phyloP scores from a whole-genome alignment of 2,113 vertebrate genomes.

The Anoplopoma fimbria region DNA sequence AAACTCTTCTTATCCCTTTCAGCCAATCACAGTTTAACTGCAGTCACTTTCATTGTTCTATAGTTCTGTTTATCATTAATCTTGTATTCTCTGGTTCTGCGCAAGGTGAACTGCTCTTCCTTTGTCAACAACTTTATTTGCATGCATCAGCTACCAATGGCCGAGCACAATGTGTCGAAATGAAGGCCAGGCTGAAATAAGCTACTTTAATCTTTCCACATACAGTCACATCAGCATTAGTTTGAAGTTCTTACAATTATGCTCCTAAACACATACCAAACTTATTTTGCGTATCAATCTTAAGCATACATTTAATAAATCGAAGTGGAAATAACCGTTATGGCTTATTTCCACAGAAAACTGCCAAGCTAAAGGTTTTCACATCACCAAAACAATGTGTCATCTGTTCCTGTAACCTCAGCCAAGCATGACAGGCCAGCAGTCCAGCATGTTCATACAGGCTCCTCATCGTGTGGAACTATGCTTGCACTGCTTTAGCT shows the following conservation, averaged over 20 bases:
- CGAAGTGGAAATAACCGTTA: background rate
- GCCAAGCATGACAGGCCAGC: too few species aligned
- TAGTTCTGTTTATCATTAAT: background rate
- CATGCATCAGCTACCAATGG: background rate
- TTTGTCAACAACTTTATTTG: background rate
- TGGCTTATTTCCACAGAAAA: background rate
- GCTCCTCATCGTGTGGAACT: conserved; percentile 6
- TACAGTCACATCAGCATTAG: background rate
- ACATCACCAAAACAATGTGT: too few species aligned
- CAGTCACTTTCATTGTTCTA: background rate
- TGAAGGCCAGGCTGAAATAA: background rate
- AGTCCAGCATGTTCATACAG: background rate
- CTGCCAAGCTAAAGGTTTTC: background rate
- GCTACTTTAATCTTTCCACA: background rate
- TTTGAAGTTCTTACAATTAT: background rate
- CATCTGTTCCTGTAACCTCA: too few species aligned
- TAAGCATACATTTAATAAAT: background rate
- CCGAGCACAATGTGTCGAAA: background rate
- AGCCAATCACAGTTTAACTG: background rate
- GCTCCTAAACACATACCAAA: background rate
- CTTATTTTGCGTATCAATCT: background rate
- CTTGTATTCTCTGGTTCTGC: background rate
- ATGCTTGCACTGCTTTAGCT: background rate
- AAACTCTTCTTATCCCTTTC: conserved; percentile 2
- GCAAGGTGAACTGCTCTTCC: background rate